phyloP scores from a whole-genome alignment of 2,113 vertebrate species.

The Coptodon bakossiorum region DNA sequence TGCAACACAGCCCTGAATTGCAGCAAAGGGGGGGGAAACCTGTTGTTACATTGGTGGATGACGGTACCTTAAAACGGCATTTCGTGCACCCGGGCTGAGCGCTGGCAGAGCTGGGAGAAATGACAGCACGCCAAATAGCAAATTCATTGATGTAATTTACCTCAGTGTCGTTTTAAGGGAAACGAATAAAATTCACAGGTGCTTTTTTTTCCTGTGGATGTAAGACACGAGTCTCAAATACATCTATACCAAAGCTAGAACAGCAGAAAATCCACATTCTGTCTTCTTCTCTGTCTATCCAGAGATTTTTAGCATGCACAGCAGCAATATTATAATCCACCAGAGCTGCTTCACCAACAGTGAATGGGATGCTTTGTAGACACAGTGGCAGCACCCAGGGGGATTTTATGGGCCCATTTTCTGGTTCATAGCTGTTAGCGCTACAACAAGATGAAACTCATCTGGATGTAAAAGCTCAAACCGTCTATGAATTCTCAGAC shows the following conservation, averaged over 20 bases:
- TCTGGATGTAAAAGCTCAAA: slow-evolving; percentile 37
- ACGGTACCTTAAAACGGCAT: slow-evolving; percentile 12
- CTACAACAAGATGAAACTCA: slow-evolving; percentile 47
- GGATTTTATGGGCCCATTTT: slow-evolving; percentile 43
- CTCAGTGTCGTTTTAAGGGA: background rate
- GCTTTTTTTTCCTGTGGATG: background rate
- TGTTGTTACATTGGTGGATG: slow-evolving; percentile 6
- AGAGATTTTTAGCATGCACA: slow-evolving; percentile 36
- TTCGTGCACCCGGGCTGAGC: background rate
- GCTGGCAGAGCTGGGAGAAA: background rate
- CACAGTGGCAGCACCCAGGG: slow-evolving; percentile 12
- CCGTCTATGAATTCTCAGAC: slow-evolving; percentile 14
- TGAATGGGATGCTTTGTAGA: slow-evolving; percentile 44
- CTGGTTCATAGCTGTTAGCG: slow-evolving; percentile 42
- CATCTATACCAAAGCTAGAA: background rate
- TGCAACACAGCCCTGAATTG: slow-evolving; percentile 36
- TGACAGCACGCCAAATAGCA: background rate
- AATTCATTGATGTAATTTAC: background rate
- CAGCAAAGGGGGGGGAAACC: background rate
- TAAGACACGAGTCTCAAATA: background rate
- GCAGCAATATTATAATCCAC: slow-evolving; percentile 30
- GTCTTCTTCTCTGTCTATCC: background rate
- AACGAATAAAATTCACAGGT: background rate
- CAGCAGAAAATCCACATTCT: background rate
- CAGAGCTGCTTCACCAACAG: slow-evolving; percentile 17